These are phyloP conservation scores for Desmophyllum pertusum DNA, from an alignment of 92 coral and sea anemone genomes.

Conservation along the genomic window DNA sequence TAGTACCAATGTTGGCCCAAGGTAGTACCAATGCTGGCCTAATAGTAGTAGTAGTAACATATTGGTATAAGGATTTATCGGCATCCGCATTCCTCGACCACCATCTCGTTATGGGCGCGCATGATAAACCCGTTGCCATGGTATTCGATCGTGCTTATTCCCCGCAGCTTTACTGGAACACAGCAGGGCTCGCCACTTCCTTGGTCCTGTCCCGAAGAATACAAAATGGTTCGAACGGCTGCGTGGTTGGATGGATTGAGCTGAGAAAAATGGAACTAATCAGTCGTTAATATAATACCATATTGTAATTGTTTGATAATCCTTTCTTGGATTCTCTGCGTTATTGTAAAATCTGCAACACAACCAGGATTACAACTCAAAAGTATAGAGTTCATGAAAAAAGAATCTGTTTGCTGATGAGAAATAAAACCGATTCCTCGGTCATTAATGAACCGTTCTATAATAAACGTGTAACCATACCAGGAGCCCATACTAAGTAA, in stretches of 20 bases:
- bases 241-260: conserved; percentile 25
- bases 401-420: too few relatives aligned
- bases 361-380: too few relatives aligned
- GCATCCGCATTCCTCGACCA: conserved; percentile 27
- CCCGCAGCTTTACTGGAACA: conserved; percentile 17
- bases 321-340: neutral
- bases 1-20: too few relatives aligned
- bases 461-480: neutral
- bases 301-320: neutral
- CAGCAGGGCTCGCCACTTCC: conserved; percentile 28
- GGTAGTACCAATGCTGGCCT: too few relatives aligned
- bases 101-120: neutral
- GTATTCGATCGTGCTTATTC: neutral
- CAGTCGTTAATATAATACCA: neutral
- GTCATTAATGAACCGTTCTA: neutral
- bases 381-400: too few relatives aligned
- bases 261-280: neutral
- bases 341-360: neutral
- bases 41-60: too few relatives aligned
- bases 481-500: neutral
- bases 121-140: neutral
- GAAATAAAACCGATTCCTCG: neutral
- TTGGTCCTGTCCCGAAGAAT: neutral
- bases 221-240: neutral
- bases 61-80: conserved; percentile 9